Percentiles rank a stretch among this genome's conserved stretches.
These are phyloP conservation scores for Sialia sialis DNA, from an alignment of 2,113 vertebrate species.

Conservation along the genomic window DNA sequence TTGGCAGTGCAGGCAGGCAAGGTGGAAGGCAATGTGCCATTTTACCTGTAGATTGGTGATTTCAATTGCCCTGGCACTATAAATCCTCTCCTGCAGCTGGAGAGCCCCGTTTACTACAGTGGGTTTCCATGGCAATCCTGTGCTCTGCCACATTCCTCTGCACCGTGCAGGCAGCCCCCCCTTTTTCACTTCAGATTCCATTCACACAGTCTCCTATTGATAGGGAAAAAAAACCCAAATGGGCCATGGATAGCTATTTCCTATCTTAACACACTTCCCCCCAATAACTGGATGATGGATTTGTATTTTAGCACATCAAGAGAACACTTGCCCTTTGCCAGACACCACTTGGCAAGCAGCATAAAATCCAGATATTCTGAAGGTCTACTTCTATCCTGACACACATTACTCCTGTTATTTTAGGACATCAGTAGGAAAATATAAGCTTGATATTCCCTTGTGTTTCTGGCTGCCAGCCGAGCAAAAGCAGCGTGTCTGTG, in stretches of 20 bases:
- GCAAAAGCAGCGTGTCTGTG: neutral
- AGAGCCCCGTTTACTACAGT: neutral
- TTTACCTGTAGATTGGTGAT: neutral
- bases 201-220: constrained; percentile 14
- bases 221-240: neutral
- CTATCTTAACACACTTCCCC: neutral
- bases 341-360: neutral
- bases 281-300: neutral
- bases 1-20: neutral
- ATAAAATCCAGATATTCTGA: neutral
- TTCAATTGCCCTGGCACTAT: neutral
- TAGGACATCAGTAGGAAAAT: neutral
- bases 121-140: constrained; percentile 33
- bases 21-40: neutral
- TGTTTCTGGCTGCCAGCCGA: neutral
- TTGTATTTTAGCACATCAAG: neutral
- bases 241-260: neutral
- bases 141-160: neutral
- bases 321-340: neutral
- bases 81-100: constrained; percentile 27
- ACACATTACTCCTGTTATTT: neutral
- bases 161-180: neutral
- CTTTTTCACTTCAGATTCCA: constrained; percentile 12
- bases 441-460: neutral
- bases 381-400: neutral